Evolutionary conservation across 2,113 vertebrate species (phyloP), one percentile per base, ranked within the genome.

Genomic region (Agapornis roseicollis): DNA sequence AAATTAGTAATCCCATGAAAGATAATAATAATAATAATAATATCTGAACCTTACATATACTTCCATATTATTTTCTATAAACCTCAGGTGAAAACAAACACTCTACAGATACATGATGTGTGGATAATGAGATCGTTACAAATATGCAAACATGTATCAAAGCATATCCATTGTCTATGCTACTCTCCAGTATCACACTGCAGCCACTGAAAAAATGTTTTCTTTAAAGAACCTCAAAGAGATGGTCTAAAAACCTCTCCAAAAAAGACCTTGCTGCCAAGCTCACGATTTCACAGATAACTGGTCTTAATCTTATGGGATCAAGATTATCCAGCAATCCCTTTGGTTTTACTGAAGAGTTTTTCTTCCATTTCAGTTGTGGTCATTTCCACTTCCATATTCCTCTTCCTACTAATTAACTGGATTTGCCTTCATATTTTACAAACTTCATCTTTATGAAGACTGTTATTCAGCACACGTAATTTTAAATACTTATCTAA

Each of bases 111-210:
- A 61, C 1, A 11, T 8, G 25, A 5, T 61, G 29, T 80, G 28
- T 55, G 16, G 33, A 16, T 44, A 60, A 86, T 13, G 13, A 77
- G 41, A 46, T 27, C 4, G 29, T 56, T 88, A 33, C 10, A 27
- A 9, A 17, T 17, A 14, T 29, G 64, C 8, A 80, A 88, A 70
- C 5, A 13, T 15, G 11, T 4, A 42, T 47, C 77, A 42, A 83
- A 80, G 3, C 4, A 5, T 39, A 71, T 47, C 8, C 17, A 16
- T 25, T 69, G 11, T 23, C 15, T 5, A 0, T 41, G 31, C 9
- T 76, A 17, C 44, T 50, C 28, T 85, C 15, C 31, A 46, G 5
- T 22, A 55, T 42, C 82, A 55, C 25, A 13, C 7, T 35, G 9
- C 5, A 6, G 60, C 13, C 7, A 5, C 10, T 49, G 23, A 80